Evolutionary conservation across 64 coral and sea anemone species (phyloP).

Genomic region (Orbicella faveolata): DNA sequence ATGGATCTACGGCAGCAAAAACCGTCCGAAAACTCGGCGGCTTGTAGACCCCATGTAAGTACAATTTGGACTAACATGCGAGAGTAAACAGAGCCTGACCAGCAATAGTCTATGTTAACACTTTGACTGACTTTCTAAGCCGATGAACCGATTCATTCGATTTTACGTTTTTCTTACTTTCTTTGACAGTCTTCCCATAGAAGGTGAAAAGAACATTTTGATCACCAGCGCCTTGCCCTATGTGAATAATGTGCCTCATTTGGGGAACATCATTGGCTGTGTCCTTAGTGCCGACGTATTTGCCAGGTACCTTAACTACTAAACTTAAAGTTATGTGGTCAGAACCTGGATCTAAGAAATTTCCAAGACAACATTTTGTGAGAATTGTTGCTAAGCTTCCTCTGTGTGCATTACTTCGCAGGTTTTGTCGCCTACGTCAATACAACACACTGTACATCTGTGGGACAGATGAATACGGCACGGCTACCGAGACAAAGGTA

Average conservation of each 20-base stretch:
- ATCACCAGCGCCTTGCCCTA: constrained; percentile 97
- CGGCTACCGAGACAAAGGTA: constrained; percentile 98
- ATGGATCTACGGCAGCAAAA: constrained; percentile 66
- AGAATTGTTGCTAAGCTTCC: no score
- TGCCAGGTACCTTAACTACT: constrained; percentile 70
- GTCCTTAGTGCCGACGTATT: constrained; percentile 96
- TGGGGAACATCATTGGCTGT: constrained; percentile 99
- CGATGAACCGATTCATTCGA: not conserved
- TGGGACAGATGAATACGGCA: constrained; percentile 98
- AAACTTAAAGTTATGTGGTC: not conserved
- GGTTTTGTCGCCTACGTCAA: constrained; percentile 87
- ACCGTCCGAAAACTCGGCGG: constrained; percentile 47
- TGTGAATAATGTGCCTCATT: constrained; percentile 99
- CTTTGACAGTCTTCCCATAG: constrained; percentile 74
- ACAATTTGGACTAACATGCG: not conserved
- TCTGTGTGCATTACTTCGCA: constrained; percentile 22
- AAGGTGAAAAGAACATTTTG: constrained; percentile 89
- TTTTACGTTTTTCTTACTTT: not conserved
- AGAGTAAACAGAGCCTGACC: no score
- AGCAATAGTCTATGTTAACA: no score
- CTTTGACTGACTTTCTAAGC: no score
- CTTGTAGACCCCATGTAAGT: constrained; percentile 83
- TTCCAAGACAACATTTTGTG: no score
- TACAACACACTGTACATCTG: constrained; percentile 97
- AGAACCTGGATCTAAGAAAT: not conserved